Evolutionary conservation across 35 echinoderm and acorn worm species (phyloP).

Genomic region (Acanthaster planci): DNA sequence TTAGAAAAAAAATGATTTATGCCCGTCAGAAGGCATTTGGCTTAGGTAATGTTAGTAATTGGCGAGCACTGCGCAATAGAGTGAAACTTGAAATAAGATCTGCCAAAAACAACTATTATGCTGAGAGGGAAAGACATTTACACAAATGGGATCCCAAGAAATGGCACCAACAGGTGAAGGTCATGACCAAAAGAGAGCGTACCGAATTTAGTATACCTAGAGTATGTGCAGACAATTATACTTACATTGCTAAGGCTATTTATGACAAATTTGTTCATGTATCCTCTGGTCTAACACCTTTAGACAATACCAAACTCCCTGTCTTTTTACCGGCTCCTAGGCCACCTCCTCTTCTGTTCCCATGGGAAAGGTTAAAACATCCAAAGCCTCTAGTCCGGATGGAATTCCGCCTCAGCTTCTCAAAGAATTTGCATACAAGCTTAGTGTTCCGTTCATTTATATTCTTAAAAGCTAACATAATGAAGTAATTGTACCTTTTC

Average conservation of each 20-base stretch:
- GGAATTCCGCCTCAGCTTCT: slow-evolving; percentile 3
- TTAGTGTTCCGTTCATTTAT: slow-evolving; percentile 24
- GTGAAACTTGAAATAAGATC: slow-evolving; percentile 20
- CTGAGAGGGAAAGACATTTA: slow-evolving; percentile 15
- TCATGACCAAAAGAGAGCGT: not conserved
- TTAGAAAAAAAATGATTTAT: slow-evolving; percentile 28
- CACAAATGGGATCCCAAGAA: slow-evolving; percentile 17
- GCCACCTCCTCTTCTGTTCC: slow-evolving; percentile 13
- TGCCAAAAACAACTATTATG: slow-evolving; percentile 15
- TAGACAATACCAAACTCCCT: not conserved
- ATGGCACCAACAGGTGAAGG: slow-evolving; percentile 19
- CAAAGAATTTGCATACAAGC: slow-evolving; percentile 35
- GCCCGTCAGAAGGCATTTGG: slow-evolving; percentile 5
- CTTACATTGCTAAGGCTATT: not conserved
- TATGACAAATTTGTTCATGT: slow-evolving; percentile 23
- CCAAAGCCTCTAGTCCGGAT: slow-evolving; percentile 1
- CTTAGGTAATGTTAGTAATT: not conserved
- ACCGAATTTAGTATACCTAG: slow-evolving; percentile 17
- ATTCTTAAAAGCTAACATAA: slow-evolving; percentile 20
- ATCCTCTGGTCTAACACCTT: slow-evolving; percentile 11
- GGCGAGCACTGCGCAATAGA: slow-evolving; percentile 8
- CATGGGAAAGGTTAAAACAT: slow-evolving; percentile 13
- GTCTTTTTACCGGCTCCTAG: not conserved
- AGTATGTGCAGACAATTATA: not conserved
- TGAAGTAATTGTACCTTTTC: slow-evolving; percentile 27